These are phyloP conservation scores for Nannoperca obscura DNA, from an alignment of 2,797 vertebrate species.

Conservation along the genomic window DNA sequence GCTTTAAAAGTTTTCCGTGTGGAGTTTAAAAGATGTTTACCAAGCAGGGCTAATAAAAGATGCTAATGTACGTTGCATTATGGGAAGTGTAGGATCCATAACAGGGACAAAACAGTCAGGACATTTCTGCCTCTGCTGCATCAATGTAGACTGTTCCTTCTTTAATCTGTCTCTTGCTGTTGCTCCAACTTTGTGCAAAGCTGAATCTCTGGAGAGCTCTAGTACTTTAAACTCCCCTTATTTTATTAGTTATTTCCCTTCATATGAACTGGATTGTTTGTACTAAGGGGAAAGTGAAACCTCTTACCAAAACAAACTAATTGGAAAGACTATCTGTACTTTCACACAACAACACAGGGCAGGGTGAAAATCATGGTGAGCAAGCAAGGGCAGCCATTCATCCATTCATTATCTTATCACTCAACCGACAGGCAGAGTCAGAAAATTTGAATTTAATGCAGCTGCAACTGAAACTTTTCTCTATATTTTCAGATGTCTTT, in stretches of 20 bases:
- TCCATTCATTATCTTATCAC: not conserved
- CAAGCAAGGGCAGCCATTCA: not conserved
- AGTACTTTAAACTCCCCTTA: not conserved
- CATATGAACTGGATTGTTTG: not conserved
- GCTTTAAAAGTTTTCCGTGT: too few relatives aligned
- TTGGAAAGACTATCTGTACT: not conserved
- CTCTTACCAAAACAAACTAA: too few relatives aligned
- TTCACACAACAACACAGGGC: not conserved
- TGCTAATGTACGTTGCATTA: not conserved
- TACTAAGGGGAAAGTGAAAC: not conserved
- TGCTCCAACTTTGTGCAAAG: not conserved
- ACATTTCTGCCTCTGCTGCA: not conserved
- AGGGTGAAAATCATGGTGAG: not conserved
- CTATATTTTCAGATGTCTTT: not conserved
- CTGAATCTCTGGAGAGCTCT: not conserved
- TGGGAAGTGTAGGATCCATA: not conserved
- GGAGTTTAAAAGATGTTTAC: not conserved
- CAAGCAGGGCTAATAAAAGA: not conserved
- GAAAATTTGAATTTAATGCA: not conserved
- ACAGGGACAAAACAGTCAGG: not conserved
- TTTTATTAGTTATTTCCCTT: not conserved
- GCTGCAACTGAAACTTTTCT: not conserved
- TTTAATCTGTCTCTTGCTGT: not conserved
- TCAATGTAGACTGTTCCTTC: not conserved
- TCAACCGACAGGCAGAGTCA: not conserved